phyloP scores from a whole-genome alignment of 2,113 vertebrate genomes.

The Sigmodon hispidus region DNA sequence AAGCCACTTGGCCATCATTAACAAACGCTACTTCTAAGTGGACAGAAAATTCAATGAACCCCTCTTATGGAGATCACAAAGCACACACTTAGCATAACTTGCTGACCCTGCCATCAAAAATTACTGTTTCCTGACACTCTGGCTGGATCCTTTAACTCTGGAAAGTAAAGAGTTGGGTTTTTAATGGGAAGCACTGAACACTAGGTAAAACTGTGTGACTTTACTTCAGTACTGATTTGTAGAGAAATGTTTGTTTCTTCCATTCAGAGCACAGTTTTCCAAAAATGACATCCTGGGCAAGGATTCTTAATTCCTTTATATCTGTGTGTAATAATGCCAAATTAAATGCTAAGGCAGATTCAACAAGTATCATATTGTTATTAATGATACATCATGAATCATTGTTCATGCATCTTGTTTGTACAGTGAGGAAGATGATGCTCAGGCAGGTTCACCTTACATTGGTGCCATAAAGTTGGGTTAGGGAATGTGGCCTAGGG shows the following conservation, averaged over 20 bases:
- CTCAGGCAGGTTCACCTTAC: not conserved
- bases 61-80: constrained; percentile 44
- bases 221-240: not conserved
- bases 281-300: not conserved
- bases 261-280: not conserved
- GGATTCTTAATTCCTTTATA: constrained; percentile 22
- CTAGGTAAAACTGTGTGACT: constrained; percentile 17
- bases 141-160: not conserved
- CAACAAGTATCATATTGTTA: not conserved
- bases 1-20: constrained; percentile 45
- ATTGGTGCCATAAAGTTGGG: not conserved
- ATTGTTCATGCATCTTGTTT: not conserved
- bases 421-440: not conserved
- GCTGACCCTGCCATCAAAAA: constrained; percentile 45
- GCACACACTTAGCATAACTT: constrained; percentile 20
- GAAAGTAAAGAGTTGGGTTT: not conserved
- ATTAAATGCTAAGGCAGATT: not conserved
- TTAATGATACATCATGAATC: not conserved
- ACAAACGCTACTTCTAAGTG: constrained; percentile 36
- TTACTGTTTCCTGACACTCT: not conserved
- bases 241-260: not conserved
- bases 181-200: not conserved
- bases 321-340: not conserved
- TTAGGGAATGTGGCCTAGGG: not conserved
- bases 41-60: constrained; percentile 67